Evolutionary conservation across 2,113 vertebrate species (phyloP).

Genomic region (Cyprinus carpio): DNA sequence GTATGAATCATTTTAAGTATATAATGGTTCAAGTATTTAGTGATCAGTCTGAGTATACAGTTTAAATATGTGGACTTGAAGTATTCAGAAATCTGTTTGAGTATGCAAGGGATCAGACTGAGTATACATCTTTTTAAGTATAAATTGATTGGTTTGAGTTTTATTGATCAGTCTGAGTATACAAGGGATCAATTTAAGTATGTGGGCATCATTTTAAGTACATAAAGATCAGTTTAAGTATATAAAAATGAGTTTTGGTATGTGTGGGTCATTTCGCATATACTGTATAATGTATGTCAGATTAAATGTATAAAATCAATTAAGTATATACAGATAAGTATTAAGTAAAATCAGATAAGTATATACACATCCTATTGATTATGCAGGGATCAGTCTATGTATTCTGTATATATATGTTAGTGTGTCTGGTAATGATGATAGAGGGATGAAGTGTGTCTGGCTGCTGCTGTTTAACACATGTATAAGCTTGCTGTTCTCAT

Average conservation of each 20-base stretch:
- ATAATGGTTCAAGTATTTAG: no score
- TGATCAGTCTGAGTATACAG: neutral
- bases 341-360: neutral
- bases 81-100: neutral
- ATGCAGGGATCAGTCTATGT: neutral
- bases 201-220: neutral
- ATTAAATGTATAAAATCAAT: neutral
- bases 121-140: no score
- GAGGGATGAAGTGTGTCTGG: constrained; percentile 2
- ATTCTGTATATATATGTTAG: neutral
- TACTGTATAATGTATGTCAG: no score
- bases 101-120: neutral
- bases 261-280: neutral
- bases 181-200: neutral
- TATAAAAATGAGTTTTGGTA: neutral
- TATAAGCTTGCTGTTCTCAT: constrained; percentile 41
- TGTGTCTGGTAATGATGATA: neutral
- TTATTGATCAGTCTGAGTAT: neutral
- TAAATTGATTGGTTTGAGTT: neutral
- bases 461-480: constrained; percentile 33
- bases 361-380: neutral
- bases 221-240: neutral
- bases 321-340: neutral
- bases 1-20: neutral
- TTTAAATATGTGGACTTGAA: neutral